Evolutionary conservation across 1,140 invertebrate genomes (phyloP), one percentile per base, ranked within the genome.

Genomic region (Cotesia typhae): DNA sequence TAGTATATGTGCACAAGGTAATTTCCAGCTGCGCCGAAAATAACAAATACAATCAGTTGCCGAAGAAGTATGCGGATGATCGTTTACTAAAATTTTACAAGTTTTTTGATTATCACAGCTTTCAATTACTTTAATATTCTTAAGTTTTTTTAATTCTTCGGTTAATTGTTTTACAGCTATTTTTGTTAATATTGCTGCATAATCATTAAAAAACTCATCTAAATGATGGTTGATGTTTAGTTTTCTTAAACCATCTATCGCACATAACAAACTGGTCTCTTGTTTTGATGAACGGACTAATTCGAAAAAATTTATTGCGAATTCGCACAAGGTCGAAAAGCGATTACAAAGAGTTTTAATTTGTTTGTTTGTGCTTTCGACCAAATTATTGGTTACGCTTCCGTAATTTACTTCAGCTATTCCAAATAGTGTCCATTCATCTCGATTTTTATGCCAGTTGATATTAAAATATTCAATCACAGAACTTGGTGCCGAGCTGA

Each of bases 381-480:
- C 14, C n/a, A 60, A 36, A 68, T 76, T 76, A 51, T 74, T 76
- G 2, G 75, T 76, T 0, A 14, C 5, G 28, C 74, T 76, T 38
- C 10, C 3, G 1, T 72, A 52, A 72, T 76, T 74, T 35, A 35
- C 63, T 2, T 70, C 55, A 1, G 61, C 63, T 64, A 76, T 76
- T 4, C 67, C 67, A 12, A 41, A 76, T 28, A 71, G 17, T 5
- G 67, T 74, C 75, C n/a, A n/a, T n/a, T n/a, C n/a, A n/a, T n/a
- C n/a, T n/a, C n/a, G n/a, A n/a, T n/a, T n/a, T n/a, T n/a, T n/a
- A n/a, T n/a, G n/a, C n/a, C n/a, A n/a, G n/a, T n/a, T n/a, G n/a
- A n/a, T n/a, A n/a, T n/a, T n/a, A n/a, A n/a, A n/a, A n/a, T n/a
- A n/a, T n/a, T n/a, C n/a, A n/a, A n/a, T n/a, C n/a, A n/a, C n/a